A percentile compares a stretch with the other conserved stretches of the same genome.
Evolutionary conservation across 2,113 vertebrate genomes (phyloP).

Genomic region (Microtus montanus): DNA sequence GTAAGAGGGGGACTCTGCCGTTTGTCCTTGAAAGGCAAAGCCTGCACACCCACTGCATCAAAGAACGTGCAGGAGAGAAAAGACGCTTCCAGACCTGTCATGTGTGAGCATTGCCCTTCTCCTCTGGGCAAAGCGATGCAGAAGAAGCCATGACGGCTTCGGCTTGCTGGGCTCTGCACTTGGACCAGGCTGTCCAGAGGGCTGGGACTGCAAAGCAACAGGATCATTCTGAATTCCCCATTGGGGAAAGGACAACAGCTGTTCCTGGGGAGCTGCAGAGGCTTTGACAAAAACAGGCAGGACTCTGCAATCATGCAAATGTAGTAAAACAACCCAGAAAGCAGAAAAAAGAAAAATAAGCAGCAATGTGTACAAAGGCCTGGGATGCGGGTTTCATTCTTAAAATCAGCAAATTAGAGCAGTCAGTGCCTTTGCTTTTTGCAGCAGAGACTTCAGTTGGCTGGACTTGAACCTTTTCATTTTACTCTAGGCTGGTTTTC

Average conservation of each 20-base stretch:
- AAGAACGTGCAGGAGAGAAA: not conserved
- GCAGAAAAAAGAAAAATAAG: slow-evolving; percentile 46
- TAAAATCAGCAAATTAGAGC: slow-evolving; percentile 31
- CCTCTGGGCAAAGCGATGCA: not conserved
- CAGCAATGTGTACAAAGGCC: slow-evolving; percentile 33
- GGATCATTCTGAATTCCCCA: not conserved
- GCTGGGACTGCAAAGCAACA: not conserved
- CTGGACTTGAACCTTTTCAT: not conserved
- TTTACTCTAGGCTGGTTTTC: not conserved
- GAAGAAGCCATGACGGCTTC: not conserved
- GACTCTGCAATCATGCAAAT: slow-evolving; percentile 27
- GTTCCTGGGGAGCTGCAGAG: not conserved
- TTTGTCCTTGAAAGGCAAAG: not conserved
- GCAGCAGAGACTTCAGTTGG: not conserved
- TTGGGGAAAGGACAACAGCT: slow-evolving; percentile 21
- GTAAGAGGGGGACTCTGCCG: not conserved
- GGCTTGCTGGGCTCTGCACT: not conserved
- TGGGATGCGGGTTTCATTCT: not conserved
- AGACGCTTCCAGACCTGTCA: not conserved
- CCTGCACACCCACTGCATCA: not conserved
- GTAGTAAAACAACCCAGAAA: slow-evolving; percentile 34
- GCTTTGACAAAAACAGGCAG: slow-evolving; percentile 30
- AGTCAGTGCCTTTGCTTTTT: slow-evolving; percentile 7
- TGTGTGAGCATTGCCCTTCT: not conserved
- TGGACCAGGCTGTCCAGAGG: not conserved